Evolutionary conservation across 2,797 vertebrate species (phyloP), one percentile per base, ranked within the genome.

Genomic region (Sebastolobus alascanus): DNA sequence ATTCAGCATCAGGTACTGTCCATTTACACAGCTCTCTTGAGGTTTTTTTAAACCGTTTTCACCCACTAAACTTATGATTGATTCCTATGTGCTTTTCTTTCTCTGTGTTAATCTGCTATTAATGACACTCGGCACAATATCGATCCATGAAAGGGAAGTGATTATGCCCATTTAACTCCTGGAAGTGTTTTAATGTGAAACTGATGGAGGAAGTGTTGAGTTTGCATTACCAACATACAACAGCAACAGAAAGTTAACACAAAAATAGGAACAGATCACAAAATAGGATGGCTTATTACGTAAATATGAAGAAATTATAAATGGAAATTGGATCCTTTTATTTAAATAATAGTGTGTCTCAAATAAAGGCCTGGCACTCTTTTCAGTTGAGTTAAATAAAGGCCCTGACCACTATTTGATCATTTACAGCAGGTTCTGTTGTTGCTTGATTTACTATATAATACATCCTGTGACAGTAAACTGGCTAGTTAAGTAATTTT

Each of bases 131-230:
- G 35, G 43, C 74, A 65, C 14, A 31, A 25, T 73, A 52, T 75
- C 20, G 33, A 38, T 22, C 35, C 40, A 2, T 5, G 10, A 67
- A 72, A 77, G n/a, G 43, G 72, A 79, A 61, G 61, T 54, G 8
- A 38, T 25, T 25, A 55, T 61, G 10, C 40, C 37, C 2, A 4
- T 46, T 20, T 6, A 59, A 37, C 20, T 43, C 37, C 13, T 66
- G 16, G 29, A 27, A 64, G 40, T 20, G 31, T 61, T 56, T 50
- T 3, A 25, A n/a, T 71, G 37, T 54, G 67, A 75, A 70, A 9
- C 20, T 75, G 58, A 29, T 43, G 8, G 33, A 58, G 38, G 59
- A 71, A 75, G 43, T 72, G n/a, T 29, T 18, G 56, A 69, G 31
- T 46, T 79, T 61, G 29, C 33, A 27, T 71, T 56, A 55, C 27